A percentile compares a stretch with the other conserved stretches of the same genome.
Conservation (phyloP, 1,140 invertebrate genomes). For the Aphaenogaster rudis region DNA sequence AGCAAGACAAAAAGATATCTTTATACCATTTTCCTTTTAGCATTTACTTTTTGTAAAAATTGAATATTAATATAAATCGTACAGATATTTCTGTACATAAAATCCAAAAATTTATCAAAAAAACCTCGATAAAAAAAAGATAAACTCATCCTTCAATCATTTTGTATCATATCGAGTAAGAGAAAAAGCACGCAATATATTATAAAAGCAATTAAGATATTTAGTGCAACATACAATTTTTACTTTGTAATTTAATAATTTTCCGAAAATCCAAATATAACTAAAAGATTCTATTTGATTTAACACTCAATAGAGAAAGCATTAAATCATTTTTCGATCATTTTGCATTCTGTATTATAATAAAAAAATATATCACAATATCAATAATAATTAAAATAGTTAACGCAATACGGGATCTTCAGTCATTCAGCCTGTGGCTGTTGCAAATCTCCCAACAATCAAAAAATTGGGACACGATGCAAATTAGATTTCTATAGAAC, state of each 20-base stretch:
- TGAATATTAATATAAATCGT: background rate
- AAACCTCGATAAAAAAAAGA: background rate
- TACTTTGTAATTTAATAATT: constrained; percentile 1
- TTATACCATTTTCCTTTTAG: background rate
- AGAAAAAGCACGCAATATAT: background rate
- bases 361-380: constrained; percentile 30
- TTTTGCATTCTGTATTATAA: constrained; percentile 8
- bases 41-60: background rate
- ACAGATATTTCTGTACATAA: background rate
- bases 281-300: constrained; percentile 5
- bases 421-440: constrained; percentile 30
- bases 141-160: background rate
- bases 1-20: background rate
- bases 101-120: background rate
- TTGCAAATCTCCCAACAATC: background rate
- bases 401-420: constrained; percentile 33
- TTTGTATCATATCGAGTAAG: background rate
- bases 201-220: constrained; percentile 12
- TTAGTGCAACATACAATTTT: background rate
- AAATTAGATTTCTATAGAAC: background rate
- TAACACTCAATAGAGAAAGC: background rate
- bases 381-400: constrained; percentile 52
- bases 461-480: background rate
- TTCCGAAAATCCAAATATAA: constrained; percentile 9
- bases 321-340: background rate